Evolutionary conservation across 2,888 invertebrate species (phyloP).

Genomic region (Ischnura elegans): DNA sequence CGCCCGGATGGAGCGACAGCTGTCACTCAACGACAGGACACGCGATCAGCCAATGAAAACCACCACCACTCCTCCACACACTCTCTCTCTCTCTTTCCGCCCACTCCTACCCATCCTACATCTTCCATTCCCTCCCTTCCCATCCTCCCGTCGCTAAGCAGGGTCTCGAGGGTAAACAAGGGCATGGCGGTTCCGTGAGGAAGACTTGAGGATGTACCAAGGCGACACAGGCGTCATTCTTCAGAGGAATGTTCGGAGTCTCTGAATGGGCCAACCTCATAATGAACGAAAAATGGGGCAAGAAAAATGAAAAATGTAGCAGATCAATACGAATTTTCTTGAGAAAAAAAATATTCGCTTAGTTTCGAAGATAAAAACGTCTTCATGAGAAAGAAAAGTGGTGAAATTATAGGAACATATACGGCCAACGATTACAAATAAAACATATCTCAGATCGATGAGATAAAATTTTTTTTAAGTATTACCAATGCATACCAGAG

Average conservation of each 20-base stretch:
- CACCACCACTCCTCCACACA: slow-evolving; percentile 63
- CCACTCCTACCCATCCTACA: slow-evolving; percentile 23
- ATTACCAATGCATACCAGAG: too few species aligned
- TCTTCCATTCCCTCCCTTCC: slow-evolving; percentile 69
- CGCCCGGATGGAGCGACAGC: slow-evolving; percentile 63
- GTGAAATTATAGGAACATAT: too few species aligned
- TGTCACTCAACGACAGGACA: slow-evolving; percentile 65
- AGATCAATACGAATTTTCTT: too few species aligned
- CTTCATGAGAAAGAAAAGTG: too few species aligned
- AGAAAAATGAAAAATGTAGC: too few species aligned
- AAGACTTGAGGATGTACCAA: not conserved
- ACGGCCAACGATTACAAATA: too few species aligned
- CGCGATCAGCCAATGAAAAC: slow-evolving; percentile 66
- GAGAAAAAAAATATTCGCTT: too few species aligned
- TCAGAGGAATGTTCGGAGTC: not conserved
- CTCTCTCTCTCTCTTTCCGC: slow-evolving; percentile 69
- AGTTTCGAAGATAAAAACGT: too few species aligned
- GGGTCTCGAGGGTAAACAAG: slow-evolving; percentile 52
- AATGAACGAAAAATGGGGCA: not conserved
- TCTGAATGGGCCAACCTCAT: not conserved
- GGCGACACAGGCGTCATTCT: not conserved
- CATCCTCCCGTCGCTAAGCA: slow-evolving; percentile 2
- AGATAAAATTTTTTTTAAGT: too few species aligned
- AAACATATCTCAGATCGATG: too few species aligned
- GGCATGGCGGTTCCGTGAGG: not conserved